A percentile compares a stretch with the other conserved stretches of the same genome.
Evolutionary conservation across 2,113 vertebrate genomes (phyloP).

Genomic region (Colistium nudipinnis): DNA sequence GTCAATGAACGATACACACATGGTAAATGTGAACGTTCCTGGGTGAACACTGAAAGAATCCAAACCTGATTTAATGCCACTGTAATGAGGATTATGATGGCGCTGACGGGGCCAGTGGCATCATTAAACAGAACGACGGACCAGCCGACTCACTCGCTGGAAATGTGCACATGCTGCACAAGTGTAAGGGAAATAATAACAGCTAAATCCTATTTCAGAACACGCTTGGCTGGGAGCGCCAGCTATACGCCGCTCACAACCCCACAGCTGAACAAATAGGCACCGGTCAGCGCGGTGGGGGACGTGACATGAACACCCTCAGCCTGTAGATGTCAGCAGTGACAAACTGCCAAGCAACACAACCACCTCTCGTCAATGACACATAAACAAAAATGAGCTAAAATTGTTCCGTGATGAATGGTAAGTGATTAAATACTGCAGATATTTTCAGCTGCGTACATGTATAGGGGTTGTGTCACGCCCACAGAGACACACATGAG

Average conservation of each 20-base stretch:
- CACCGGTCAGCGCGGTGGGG: conserved; percentile 31
- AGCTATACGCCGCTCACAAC: conserved; percentile 1
- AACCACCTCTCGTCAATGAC: neutral
- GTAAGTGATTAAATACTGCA: too few species aligned
- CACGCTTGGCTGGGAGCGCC: neutral
- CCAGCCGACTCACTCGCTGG: neutral
- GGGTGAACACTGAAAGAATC: neutral
- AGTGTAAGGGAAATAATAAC: conserved; percentile 3
- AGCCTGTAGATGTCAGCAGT: conserved; percentile 73
- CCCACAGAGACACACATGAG: neutral
- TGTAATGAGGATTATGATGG: neutral
- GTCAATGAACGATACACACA: too few species aligned
- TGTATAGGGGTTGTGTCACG: neutral
- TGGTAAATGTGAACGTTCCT: neutral
- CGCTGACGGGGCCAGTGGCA: too few species aligned
- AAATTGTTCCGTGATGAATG: too few species aligned
- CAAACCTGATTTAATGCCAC: neutral
- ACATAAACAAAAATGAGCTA: neutral
- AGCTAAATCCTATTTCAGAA: conserved; percentile 11
- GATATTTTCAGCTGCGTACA: neutral
- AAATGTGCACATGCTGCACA: neutral
- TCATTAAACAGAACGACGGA: neutral
- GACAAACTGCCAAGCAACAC: conserved; percentile 41
- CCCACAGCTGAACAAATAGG: conserved; percentile 38
- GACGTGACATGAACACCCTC: conserved; percentile 30